These are phyloP conservation scores for Agriopis leucophaearia DNA, from an alignment of 2,888 invertebrate species.

Conservation along the genomic window DNA sequence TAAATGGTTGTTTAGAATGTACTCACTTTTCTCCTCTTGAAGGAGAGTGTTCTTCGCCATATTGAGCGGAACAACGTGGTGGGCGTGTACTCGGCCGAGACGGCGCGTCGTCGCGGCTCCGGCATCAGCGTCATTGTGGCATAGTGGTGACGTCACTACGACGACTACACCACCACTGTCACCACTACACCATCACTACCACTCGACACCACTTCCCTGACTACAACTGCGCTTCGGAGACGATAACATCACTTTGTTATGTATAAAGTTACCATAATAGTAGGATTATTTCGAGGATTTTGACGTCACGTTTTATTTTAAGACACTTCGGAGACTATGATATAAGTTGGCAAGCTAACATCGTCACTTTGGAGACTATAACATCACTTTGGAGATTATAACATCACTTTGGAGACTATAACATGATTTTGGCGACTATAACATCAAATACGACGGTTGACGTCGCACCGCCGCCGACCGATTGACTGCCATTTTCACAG, in stretches of 20 bases:
- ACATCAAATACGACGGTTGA: background rate
- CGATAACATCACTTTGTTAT: background rate
- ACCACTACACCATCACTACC: slow-evolving; percentile 38
- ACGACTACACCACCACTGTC: slow-evolving; percentile 1
- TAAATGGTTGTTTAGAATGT: too few species aligned
- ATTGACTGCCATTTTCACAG: too few species aligned
- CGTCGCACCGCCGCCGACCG: too few species aligned
- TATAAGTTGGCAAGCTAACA: background rate
- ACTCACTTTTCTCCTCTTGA: slow-evolving; percentile 76
- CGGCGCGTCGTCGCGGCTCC: slow-evolving; percentile 66
- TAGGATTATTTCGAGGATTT: background rate
- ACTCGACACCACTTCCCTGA: too few species aligned
- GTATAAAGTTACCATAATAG: background rate
- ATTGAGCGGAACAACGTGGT: slow-evolving; percentile 69
- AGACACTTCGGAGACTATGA: slow-evolving; percentile 3
- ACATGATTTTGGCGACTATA: background rate
- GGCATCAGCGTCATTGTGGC: slow-evolving; percentile 78
- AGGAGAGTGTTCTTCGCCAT: slow-evolving; percentile 77
- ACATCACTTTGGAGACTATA: background rate
- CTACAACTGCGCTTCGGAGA: background rate
- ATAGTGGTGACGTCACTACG: slow-evolving; percentile 20
- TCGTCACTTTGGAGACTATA: background rate
- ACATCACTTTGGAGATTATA: background rate
- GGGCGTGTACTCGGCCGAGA: slow-evolving; percentile 61
- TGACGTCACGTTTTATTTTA: background rate